A percentile compares a stretch with the other conserved stretches of the same genome.
Conservation (phyloP, 92 coral and sea anemone species). For the Paragorgia papillata region DNA sequence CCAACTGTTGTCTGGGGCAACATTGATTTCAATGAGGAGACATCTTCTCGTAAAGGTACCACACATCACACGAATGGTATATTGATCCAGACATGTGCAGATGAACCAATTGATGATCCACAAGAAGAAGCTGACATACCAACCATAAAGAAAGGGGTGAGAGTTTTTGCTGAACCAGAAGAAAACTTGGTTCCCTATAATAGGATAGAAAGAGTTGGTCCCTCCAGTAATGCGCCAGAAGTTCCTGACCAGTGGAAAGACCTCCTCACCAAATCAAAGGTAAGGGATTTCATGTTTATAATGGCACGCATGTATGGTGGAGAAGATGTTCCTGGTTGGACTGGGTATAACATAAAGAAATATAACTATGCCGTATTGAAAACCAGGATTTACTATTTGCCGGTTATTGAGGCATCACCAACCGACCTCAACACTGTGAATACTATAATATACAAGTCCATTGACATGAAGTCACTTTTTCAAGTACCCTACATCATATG, state of each 20-base stretch:
- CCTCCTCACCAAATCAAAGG: constrained; percentile 22
- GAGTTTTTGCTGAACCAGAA: constrained; percentile 20
- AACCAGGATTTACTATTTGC: no score
- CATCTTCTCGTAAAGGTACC: constrained; percentile 33
- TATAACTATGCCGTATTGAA: constrained; percentile 9
- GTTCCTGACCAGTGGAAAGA: constrained; percentile 15
- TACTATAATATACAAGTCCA: no score
- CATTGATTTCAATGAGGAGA: constrained; percentile 33
- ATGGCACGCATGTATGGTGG: constrained; percentile 34
- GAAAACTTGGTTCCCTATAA: constrained; percentile 27
- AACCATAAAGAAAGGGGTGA: constrained; percentile 9
- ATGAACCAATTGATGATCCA: constrained; percentile 6
- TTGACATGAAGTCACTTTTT: no score
- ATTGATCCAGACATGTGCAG: constrained; percentile 25
- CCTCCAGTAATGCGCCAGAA: constrained; percentile 19
- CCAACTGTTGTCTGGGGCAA: constrained; percentile 38
- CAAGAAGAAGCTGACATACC: constrained; percentile 11
- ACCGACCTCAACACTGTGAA: no score
- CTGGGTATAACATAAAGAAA: constrained; percentile 35
- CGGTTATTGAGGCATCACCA: no score
- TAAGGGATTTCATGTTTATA: constrained; percentile 26
- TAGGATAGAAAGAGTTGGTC: constrained; percentile 28
- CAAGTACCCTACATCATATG: no score
- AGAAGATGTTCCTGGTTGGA: constrained; percentile 41
- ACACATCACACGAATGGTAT: constrained; percentile 35